Evolutionary conservation across 2,113 vertebrate species (phyloP).

Genomic region (Percina caprodes): DNA sequence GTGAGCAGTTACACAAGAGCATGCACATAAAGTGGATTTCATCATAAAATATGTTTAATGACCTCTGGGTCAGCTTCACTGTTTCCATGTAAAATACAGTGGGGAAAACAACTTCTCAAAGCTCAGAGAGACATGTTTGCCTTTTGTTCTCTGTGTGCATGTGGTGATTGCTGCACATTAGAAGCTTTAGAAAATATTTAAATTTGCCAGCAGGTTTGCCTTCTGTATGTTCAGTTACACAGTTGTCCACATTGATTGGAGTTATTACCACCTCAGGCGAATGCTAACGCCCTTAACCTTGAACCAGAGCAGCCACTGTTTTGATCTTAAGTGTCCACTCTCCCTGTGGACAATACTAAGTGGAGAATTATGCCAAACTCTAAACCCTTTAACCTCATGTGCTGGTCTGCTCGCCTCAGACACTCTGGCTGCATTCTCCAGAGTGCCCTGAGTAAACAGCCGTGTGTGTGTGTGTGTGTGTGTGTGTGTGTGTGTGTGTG

Average conservation of each 20-base stretch:
- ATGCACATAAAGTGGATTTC: conserved; percentile 25
- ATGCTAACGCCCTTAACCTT: conserved; percentile 47
- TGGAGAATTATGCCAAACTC: conserved; percentile 66
- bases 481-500: too few species aligned
- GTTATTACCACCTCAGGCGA: conserved; percentile 9
- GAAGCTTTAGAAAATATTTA: background rate
- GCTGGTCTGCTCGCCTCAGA: conserved; percentile 60
- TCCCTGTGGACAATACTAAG: conserved; percentile 56
- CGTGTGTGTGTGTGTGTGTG: background rate
- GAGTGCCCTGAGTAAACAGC: conserved; percentile 67
- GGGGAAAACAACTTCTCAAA: background rate
- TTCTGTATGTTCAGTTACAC: background rate
- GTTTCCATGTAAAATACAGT: conserved; percentile 23
- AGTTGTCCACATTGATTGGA: conserved; percentile 2
- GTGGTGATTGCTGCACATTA: background rate
- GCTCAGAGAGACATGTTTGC: background rate
- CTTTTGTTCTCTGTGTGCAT: background rate
- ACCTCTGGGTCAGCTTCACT: conserved; percentile 23
- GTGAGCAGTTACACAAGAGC: conserved; percentile 10
- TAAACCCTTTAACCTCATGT: conserved; percentile 70
- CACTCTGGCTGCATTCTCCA: conserved; percentile 72
- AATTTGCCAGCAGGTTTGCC: background rate
- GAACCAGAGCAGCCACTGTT: conserved; percentile 45
- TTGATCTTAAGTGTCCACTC: conserved; percentile 48
- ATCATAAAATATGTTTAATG: conserved; percentile 36